Conservation (phyloP, 2,113 vertebrate species). For the Gasterosteus aculeatus region DNA sequence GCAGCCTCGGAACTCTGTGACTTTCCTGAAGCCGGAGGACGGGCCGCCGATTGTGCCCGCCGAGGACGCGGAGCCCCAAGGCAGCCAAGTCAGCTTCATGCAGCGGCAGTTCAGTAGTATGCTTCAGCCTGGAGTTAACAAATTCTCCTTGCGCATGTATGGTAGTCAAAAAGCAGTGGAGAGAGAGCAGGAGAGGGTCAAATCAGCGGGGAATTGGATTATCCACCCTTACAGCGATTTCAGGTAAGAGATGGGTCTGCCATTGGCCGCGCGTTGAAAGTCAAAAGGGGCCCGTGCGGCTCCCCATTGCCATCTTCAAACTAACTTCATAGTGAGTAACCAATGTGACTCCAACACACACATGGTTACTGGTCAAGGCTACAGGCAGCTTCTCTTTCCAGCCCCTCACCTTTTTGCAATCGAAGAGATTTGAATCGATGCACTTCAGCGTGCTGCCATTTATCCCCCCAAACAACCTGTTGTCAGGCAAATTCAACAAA, state of each 20-base stretch:
- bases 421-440: conserved; percentile 24
- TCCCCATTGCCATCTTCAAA: conserved; percentile 63
- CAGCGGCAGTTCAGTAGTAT: conserved; percentile 95
- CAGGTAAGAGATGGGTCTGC: conserved; percentile 82
- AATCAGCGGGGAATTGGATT: conserved; percentile 97
- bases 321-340: conserved; percentile 56
- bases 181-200: conserved; percentile 94
- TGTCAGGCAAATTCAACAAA: conserved; percentile 57
- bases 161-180: conserved; percentile 97
- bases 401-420: background rate
- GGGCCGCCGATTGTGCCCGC: conserved; percentile 84
- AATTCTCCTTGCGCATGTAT: conserved; percentile 99
- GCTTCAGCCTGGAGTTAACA: conserved; percentile 97
- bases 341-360: conserved; percentile 45
- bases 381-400: background rate
- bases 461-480: conserved; percentile 69
- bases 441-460: conserved; percentile 29
- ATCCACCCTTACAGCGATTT: conserved; percentile 97
- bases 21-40: conserved; percentile 83
- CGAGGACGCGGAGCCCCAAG: conserved; percentile 83
- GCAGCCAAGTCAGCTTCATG: conserved; percentile 92
- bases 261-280: conserved; percentile 51
- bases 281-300: conserved; percentile 42
- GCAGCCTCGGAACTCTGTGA: conserved; percentile 84
- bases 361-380: conserved; percentile 26